Evolutionary conservation across 2,888 invertebrate genomes (phyloP), one percentile per base, ranked within the genome.

Genomic region (Drosophila kokeensis): DNA sequence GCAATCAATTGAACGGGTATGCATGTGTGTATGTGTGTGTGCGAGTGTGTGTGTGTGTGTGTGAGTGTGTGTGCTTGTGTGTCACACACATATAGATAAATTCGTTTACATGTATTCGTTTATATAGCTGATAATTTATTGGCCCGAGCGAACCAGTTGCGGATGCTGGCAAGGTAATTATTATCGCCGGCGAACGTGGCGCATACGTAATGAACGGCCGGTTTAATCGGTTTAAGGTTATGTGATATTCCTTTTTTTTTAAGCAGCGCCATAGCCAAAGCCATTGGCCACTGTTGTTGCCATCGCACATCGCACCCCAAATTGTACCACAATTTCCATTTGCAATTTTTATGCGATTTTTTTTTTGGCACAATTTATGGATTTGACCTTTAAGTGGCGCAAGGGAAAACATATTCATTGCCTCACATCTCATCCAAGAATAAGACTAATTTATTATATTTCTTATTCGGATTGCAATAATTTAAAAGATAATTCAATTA

Each of bases 131-230:
- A 76, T 79, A 89, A 89, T 89, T 84, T 84, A 84, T 84, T 65
- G 42, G 70, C 58, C 53, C 49, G 54, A 55, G 63, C 45, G 55
- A 53, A 73, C 40, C 59, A 57, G 76, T 61, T 57, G 59, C 67
- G 54, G 32, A 60, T 65, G 55, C 73, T 66, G 84, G 69, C 55
- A 75, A 72, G 86, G 83, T 87, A 89, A 85, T 89, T 89, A 87
- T 85, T 89, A 85, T 85, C 74, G 69, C 73, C 71, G 84, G 77
- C 71, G 76, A 77, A 62, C 82, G 69, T 59, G 69, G 69, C 85
- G 87, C 76, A 87, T 89, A 82, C 79, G 87, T 84, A 76, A 84
- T 73, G 74, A 89, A 84, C 84, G 79, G 50, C 52, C 50, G 65
- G 76, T 58, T 76, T 82, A 71, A 85, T 76, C 65, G 78, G 72